A percentile compares a stretch with the other conserved stretches of the same genome.
Conservation (phyloP, 2,113 vertebrate species). For the Loxodonta africana region DNA sequence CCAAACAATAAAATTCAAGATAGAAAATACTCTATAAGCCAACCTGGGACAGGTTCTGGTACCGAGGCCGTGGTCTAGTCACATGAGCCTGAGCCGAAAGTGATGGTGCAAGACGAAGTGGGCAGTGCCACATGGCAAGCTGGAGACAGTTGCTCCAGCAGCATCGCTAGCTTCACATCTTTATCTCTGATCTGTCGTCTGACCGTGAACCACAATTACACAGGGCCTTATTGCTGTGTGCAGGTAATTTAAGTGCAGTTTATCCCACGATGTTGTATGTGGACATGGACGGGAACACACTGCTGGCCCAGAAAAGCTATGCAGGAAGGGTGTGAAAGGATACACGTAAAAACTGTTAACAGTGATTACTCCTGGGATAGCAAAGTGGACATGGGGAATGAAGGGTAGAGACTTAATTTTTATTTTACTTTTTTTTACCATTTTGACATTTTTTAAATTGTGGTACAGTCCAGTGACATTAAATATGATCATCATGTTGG, state of each 20-base stretch:
- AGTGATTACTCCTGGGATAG: not conserved
- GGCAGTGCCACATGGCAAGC: not conserved
- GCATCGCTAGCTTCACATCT: not conserved
- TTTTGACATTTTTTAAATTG: too few relatives aligned
- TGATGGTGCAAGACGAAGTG: not conserved
- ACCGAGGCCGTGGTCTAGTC: not conserved
- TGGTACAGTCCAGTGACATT: too few relatives aligned
- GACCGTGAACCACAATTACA: not conserved
- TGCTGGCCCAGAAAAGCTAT: not conserved
- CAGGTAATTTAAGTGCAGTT: not conserved
- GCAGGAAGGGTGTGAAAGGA: not conserved
- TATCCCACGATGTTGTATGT: not conserved
- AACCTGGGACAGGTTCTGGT: not conserved
- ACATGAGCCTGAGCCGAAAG: not conserved
- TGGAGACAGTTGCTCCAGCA: not conserved
- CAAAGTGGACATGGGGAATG: not conserved
- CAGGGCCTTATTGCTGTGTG: not conserved
- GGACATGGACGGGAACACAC: too few relatives aligned
- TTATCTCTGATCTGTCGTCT: not conserved
- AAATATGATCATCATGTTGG: too few relatives aligned
- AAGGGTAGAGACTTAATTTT: not conserved
- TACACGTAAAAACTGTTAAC: not conserved
- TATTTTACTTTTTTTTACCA: not conserved
- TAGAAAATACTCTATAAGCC: not conserved
- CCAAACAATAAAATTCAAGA: not conserved